phyloP scores from a whole-genome alignment of 2,888 invertebrate genomes.

The Lumbricus terrestris region DNA sequence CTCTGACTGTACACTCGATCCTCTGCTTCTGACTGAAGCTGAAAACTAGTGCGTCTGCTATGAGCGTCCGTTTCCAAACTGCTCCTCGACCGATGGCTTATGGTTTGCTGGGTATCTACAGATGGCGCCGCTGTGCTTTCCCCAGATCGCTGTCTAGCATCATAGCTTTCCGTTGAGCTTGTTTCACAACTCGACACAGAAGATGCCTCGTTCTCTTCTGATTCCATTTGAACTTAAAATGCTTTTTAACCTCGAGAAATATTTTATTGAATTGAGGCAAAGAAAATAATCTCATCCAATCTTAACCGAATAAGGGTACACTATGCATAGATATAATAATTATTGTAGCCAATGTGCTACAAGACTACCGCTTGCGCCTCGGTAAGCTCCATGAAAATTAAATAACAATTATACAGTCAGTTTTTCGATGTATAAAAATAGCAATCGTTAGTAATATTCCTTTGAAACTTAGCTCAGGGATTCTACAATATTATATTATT shows the following conservation, averaged over 20 bases:
- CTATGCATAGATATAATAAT: too few species aligned
- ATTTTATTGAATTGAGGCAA: background rate
- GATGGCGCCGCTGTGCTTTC: background rate
- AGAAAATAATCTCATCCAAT: too few species aligned
- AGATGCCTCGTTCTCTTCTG: background rate
- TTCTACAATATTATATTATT: too few species aligned
- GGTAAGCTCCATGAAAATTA: background rate
- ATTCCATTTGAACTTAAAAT: background rate
- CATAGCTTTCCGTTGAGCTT: background rate
- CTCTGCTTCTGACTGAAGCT: background rate
- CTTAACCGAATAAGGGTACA: too few species aligned
- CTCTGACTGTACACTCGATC: background rate
- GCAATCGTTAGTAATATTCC: background rate
- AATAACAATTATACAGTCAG: background rate
- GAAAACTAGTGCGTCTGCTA: background rate
- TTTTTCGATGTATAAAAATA: background rate
- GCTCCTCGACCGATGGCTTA: background rate
- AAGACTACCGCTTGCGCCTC: background rate
- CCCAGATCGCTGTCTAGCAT: background rate
- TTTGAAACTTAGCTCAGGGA: background rate
- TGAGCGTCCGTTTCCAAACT: background rate
- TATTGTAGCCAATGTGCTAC: background rate
- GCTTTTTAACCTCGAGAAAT: background rate
- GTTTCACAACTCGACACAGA: background rate
- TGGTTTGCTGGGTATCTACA: background rate